phyloP scores from a whole-genome alignment of 2,888 invertebrate species.

The Temnothorax ravouxi region DNA sequence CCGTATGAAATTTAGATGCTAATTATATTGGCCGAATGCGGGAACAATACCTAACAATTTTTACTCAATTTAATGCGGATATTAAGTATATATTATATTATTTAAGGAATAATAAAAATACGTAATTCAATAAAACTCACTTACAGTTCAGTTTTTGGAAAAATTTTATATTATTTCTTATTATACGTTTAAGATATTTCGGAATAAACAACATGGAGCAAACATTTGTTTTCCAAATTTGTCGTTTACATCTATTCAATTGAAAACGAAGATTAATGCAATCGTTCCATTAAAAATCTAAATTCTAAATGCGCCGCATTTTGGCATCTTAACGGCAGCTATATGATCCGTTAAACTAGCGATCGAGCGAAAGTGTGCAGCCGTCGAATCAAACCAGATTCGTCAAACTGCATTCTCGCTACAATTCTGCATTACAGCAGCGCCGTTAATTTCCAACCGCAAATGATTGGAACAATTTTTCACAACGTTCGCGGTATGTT shows the following conservation, averaged over 20 bases:
- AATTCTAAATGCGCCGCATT: background rate
- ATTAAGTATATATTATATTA: background rate
- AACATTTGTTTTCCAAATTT: background rate
- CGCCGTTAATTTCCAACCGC: slow-evolving; percentile 31
- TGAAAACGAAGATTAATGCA: background rate
- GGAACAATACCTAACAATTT: background rate
- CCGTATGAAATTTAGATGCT: background rate
- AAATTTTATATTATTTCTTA: background rate
- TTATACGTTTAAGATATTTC: background rate
- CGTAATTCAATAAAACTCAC: background rate
- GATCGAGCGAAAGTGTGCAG: slow-evolving; percentile 20
- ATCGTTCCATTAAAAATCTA: background rate
- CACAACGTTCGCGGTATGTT: slow-evolving; percentile 30
- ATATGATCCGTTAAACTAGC: slow-evolving; percentile 16
- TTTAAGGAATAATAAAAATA: background rate
- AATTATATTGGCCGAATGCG: slow-evolving; percentile 20
- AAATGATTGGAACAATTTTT: slow-evolving; percentile 41
- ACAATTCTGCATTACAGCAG: slow-evolving; percentile 24
- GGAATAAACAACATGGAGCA: background rate
- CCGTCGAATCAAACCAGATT: slow-evolving; percentile 39
- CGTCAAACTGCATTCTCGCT: slow-evolving; percentile 37
- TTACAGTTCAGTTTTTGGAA: background rate
- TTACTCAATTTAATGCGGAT: background rate
- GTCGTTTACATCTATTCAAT: background rate
- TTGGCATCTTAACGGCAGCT: background rate